Base-by-base conservation (phyloP, 2,797 vertebrate genomes). In the Delichon dasypus region DNA sequence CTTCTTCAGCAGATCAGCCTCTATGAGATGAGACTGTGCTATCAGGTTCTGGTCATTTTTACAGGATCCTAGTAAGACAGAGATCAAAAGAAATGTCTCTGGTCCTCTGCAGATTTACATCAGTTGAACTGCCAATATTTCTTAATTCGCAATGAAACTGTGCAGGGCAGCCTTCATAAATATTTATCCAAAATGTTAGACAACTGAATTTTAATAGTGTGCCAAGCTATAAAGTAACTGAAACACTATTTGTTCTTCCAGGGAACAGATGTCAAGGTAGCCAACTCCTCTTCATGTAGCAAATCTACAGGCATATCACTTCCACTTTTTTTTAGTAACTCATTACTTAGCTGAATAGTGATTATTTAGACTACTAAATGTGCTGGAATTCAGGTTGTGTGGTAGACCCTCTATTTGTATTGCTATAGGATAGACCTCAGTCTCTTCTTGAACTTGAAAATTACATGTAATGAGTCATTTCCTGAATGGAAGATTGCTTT, bases 31-130 rank as follows among this genome's bases (percentile, higher is more conserved):
- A 79, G 57, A 74, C 97, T 97, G 74, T 92, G 93, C 93, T 96
- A 96, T 97, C 97, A 97, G 95, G 95, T 77, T 97, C 97, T 97
- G 94, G 95, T 97, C 96, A 96, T 97, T 98, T 98, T 98, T 98
- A 97, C 86, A 97, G 96, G 96, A 96, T 95, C 97, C 97, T 96
- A 95, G 83, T 88, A 90, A 98, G 97, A 93, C 82, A 96, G 91
- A 97, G 97, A 98, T 98, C 98, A 98, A 98, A 98, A 97, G 87
- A 96, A 97, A 97, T 97, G 93, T 97, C 98, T 98, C 97, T 98
- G 94, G 85, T 89, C 94, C 91, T 97, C 96, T 97, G 96, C 96
- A 98, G 97, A 98, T 97, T 98, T 97, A 98, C 97, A 96, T 96
- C 96, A 92, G 97, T 98, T 98, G 97, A 97, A 93, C 91, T 97